Evolutionary conservation across 1,140 invertebrate species (phyloP).

Genomic region (Pemphigus obesinymphae): DNA sequence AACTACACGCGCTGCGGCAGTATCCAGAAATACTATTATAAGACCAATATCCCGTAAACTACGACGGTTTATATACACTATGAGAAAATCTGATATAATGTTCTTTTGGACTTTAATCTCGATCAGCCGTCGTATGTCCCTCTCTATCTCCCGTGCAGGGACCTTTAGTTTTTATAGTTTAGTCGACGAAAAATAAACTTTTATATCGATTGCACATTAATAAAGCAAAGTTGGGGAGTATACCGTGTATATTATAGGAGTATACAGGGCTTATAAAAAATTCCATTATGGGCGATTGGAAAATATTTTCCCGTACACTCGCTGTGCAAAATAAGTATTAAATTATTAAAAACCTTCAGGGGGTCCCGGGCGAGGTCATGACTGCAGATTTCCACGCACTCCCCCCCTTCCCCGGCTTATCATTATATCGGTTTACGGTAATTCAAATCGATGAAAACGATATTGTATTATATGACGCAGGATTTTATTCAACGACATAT

Average conservation of each 20-base stretch:
- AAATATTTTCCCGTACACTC: conserved; percentile 8
- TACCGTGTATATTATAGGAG: too few species aligned
- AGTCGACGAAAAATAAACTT: conserved; percentile 12
- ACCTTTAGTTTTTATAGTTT: not conserved
- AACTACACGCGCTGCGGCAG: too few species aligned
- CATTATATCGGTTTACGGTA: conserved; percentile 21
- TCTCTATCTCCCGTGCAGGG: not conserved
- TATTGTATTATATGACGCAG: too few species aligned
- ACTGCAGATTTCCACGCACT: conserved; percentile 1
- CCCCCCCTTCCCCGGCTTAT: not conserved
- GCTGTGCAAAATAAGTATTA: conserved; percentile 23
- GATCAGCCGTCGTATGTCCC: not conserved
- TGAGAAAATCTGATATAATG: not conserved
- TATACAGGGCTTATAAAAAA: conserved; percentile 19
- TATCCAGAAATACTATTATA: too few species aligned
- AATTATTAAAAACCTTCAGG: conserved; percentile 24
- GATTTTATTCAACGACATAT: conserved; percentile 7
- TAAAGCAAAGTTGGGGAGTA: not conserved
- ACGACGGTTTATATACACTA: not conserved
- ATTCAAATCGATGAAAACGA: not conserved
- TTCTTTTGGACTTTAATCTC: conserved; percentile 18
- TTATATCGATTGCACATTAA: conserved; percentile 26
- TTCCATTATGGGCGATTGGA: conserved; percentile 36
- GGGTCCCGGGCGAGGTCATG: not conserved
- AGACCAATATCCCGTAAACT: not conserved